A percentile compares a stretch with the other conserved stretches of the same genome.
Conservation (phyloP, 2,113 vertebrate genomes). For the Nothobranchius kuhntae region DNA sequence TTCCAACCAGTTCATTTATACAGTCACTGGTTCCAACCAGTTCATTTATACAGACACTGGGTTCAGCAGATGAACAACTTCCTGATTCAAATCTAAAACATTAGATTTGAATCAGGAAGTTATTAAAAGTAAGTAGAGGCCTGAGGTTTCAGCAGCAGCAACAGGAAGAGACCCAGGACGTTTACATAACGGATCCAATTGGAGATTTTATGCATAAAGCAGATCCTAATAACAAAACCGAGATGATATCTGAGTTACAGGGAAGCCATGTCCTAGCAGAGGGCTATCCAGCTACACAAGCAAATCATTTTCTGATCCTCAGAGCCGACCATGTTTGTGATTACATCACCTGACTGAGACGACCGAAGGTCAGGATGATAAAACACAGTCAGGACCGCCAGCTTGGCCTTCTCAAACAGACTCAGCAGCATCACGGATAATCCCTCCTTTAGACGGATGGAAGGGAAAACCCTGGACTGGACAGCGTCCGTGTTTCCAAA, state of each 20-base stretch:
- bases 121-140: neutral
- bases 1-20: no score
- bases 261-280: neutral
- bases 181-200: neutral
- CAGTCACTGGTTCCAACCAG: no score
- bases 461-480: constrained; percentile 41
- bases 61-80: no score
- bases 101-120: no score
- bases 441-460: constrained; percentile 40
- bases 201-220: neutral
- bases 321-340: neutral
- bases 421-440: constrained; percentile 42
- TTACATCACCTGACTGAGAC: constrained; percentile 26
- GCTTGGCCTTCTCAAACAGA: constrained; percentile 26
- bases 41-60: no score
- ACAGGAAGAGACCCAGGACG: neutral
- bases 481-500: constrained; percentile 30
- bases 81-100: no score
- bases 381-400: constrained; percentile 27
- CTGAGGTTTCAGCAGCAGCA: neutral
- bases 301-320: neutral
- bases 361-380: constrained; percentile 27
- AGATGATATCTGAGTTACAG: neutral
- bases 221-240: neutral
- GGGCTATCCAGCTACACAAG: neutral